Base-by-base conservation (phyloP, 2,113 vertebrate species). In the Tretioscincus oriximinensis region DNA sequence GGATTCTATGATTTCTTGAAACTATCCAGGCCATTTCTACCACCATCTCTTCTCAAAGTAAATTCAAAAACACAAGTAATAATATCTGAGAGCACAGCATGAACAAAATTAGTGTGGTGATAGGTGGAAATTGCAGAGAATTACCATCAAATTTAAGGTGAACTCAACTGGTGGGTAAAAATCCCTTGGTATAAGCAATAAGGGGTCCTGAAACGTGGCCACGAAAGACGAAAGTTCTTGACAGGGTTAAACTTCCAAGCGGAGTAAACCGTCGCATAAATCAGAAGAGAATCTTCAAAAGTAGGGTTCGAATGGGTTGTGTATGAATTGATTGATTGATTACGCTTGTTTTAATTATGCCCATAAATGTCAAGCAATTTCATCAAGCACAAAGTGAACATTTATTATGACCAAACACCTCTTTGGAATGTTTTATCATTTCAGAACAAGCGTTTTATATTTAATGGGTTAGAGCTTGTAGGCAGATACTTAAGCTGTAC, bases 261-360 rank as follows among this genome's bases (percentile, higher is more conserved):
- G 49, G 73, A 84, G 71, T 22, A 29, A 87, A 82, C 66, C 76
- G 1, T 26, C 4, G 18, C 21, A 69, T 81, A 86, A 89, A 80
- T 80, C 14, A 80, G 82, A 67, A 29, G 75, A n/a, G 63, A 29
- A 51, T n/a, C 76, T 81, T 78, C 14, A 84, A 79, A 87, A n/a
- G 10, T 74, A 1, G 4, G 49, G 21, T 79, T 60, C 79, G 11
- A 63, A 73, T 84, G 71, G 45, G 73, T 86, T 83, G 14, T 74
- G 24, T 87, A 54, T 14, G 72, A 66, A 71, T 85, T 28, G 35
- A 75, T 74, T 63, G 70, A 87, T 84, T 81, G 66, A 88, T 84
- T 80, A 14, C 71, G 77, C 41, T 89, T 81, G 20, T 77, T 87
- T 82, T 88, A 87, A 84, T 89, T 83, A 72, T 22, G 54, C 6